Evolutionary conservation across 2,888 invertebrate genomes (phyloP).

Genomic region (Latheticus oryzae): DNA sequence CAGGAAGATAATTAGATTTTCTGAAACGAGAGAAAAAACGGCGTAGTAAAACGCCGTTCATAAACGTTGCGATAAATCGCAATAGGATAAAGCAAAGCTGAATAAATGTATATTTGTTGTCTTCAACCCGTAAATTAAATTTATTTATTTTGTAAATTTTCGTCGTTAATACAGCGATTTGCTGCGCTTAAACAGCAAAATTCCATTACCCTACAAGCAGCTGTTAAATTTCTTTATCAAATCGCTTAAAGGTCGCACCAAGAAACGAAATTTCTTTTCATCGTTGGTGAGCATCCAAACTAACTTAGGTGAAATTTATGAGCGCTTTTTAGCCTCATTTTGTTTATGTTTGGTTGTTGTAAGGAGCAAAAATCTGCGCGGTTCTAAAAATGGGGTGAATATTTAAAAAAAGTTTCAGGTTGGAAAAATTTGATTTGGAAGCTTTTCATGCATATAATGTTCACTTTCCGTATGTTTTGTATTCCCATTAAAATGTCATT

Average conservation of each 20-base stretch:
- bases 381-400: constrained; percentile 23
- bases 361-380: constrained; percentile 6
- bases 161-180: constrained; percentile 10
- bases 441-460: constrained; percentile 38
- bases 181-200: constrained; percentile 8
- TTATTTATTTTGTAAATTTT: too few species aligned
- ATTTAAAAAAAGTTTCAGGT: constrained; percentile 34
- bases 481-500: constrained; percentile 57
- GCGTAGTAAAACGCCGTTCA: too few species aligned
- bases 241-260: constrained; percentile 14
- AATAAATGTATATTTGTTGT: too few species aligned
- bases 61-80: too few species aligned
- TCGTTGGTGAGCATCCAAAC: constrained; percentile 15
- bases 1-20: too few species aligned
- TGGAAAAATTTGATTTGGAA: constrained; percentile 33
- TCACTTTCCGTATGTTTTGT: constrained; percentile 47
- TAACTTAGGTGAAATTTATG: constrained; percentile 16
- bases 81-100: too few species aligned
- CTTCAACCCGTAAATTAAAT: too few species aligned
- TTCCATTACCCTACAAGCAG: constrained; percentile 3
- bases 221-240: constrained; percentile 6
- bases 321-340: constrained; percentile 12
- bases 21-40: too few species aligned
- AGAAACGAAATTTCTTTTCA: constrained; percentile 16
- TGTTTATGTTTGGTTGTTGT: constrained; percentile 12